Base-by-base conservation (phyloP, 2,113 vertebrate genomes). In the Nyctereutes procyonoides region DNA sequence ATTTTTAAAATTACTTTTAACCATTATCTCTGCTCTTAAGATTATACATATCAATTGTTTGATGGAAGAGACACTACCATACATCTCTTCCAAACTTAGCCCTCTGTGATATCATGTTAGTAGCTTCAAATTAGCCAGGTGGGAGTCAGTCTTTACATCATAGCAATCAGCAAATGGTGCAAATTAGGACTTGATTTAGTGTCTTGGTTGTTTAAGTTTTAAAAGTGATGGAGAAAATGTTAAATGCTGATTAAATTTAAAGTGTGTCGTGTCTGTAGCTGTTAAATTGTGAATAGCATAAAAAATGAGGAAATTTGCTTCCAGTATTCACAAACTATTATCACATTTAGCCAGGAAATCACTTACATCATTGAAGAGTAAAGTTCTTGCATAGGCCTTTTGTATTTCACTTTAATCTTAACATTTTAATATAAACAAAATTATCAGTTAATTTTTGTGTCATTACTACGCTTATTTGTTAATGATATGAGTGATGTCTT, bases 181-280 rank as follows among this genome's bases (percentile, higher is more conserved):
- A 90, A 58, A 80, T 93, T 74, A 80, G 51, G 48, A 56, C 32
- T 91, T 89, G 65, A 92, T 84, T 87, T 95, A 92, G 80, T 43
- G 53, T 81, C 60, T 93, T 91, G 76, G 90, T 83, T 74, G 69
- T 51, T 62, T 96, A 76, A 51, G 74, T 88, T 97, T 94, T 58
- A 83, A 73, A 96, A 83, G 28, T 71, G n/a, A 86, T 94, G 79
- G 48, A 88, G 74, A 93, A 86, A 82, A 85, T 95, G 83, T 93
- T 93, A 81, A 95, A 88, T 91, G n/a, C 26, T 62, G 71, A 74
- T 82, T 91, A 90, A 83, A 89, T 32, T 87, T 88, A 76, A 93
- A 93, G 30, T n/a, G 3, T 85, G 51, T 48, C 19, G 19, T 84
- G 13, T 38, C 16, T 97, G 16, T 60, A 88, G 48, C 51, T 82